Evolutionary conservation across 64 coral and sea anemone species (phyloP), one percentile per base, ranked within the genome.

Genomic region (Actinia equina): DNA sequence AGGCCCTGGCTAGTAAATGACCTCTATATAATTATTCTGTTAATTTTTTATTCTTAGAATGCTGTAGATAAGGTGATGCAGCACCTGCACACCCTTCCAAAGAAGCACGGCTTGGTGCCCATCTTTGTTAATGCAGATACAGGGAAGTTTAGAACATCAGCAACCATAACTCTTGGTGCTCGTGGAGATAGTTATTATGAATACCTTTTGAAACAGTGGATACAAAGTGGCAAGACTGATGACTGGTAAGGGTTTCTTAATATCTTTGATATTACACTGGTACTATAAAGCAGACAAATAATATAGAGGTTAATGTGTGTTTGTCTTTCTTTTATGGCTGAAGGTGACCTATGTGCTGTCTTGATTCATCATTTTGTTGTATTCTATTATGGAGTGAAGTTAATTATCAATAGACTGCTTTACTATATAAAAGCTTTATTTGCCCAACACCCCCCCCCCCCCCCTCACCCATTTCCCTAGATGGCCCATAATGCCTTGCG

Each of bases 131-230:
- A 95, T 88, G 93, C 97, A 14, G 85, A 99, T 27, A 91, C 59
- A 37, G 97, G 97, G 27, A 17, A 53, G 11, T 95, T 99, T 45
- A 90, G 91, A 0, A 43, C 93, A 27, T 64, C 77, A 0, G 69
- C 93, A 59, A 99, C 97, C 43, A 99, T 99, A 54, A 99, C 93
- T 19, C 91, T 99, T 9, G 97, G 97, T 22, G 97, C 97, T 1
- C 90, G 97, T 54, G 97, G 97, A 52, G 97, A 99, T 62, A 99
- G 97, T 51, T 99, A 99, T 54, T 99, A 99, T 91, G 97, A 99
- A 78, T 99, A 99, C 84, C 86, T 99, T 6, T 43, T 99, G n/a
- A 99, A 99, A 49, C 97, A 99, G 43, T 99, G 97, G 97, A 56
- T 99, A 52, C 97, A 99, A 85, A 90, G 79, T 60, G 97, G 97